phyloP scores from a whole-genome alignment of 2,113 vertebrate species.

The Dipodomys stephensi region DNA sequence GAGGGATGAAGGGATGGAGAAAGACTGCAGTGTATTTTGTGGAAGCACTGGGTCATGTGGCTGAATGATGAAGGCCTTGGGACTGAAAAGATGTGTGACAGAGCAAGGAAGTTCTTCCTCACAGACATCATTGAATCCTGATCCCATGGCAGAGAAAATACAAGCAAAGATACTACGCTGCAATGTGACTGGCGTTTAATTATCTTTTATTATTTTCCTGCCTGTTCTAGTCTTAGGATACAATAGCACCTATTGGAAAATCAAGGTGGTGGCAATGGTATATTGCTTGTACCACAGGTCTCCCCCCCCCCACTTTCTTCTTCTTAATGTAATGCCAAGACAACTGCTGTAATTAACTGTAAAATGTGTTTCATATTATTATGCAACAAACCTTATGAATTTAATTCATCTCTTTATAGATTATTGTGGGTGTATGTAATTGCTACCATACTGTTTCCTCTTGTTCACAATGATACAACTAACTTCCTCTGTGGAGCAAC shows the following conservation, averaged over 20 bases:
- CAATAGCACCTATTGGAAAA: slow-evolving; percentile 40
- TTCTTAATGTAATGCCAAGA: neutral
- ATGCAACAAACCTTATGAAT: neutral
- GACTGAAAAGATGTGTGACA: neutral
- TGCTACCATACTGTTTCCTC: neutral
- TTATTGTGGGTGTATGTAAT: neutral
- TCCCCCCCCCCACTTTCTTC: neutral
- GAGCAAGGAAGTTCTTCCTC: neutral
- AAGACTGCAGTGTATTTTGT: neutral
- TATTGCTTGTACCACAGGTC: neutral
- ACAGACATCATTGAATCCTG: slow-evolving; percentile 32
- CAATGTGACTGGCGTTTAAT: neutral
- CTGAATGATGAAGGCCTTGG: neutral
- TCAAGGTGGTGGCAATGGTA: slow-evolving; percentile 1
- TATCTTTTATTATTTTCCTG: slow-evolving; percentile 20
- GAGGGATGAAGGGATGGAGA: neutral
- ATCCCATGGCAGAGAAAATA: neutral
- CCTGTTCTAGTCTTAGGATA: slow-evolving; percentile 33
- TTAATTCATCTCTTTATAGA: neutral
- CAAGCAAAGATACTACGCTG: slow-evolving; percentile 15
- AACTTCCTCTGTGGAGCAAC: neutral
- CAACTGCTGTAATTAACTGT: neutral
- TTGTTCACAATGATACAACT: neutral
- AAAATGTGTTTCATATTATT: neutral
- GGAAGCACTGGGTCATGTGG: neutral